phyloP scores from a whole-genome alignment of 23 tunicate genomes.

The Ciona savignyi region DNA sequence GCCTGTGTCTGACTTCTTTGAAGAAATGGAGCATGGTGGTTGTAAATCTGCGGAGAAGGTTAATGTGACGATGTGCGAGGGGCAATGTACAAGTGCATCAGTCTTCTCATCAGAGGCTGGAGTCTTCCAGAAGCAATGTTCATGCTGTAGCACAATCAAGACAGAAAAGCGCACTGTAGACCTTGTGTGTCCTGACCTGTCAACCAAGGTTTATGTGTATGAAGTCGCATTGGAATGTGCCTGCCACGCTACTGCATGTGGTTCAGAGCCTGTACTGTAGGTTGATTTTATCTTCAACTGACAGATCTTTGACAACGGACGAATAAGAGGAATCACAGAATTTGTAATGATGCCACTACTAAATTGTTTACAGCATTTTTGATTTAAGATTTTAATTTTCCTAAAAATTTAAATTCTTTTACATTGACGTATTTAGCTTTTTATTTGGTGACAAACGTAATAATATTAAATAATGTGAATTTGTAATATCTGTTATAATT shows the following conservation, averaged over 20 bases:
- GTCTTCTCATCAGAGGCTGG: slow-evolving; percentile 82
- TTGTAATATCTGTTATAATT: too few relatives aligned
- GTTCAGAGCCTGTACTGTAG: slow-evolving; percentile 30
- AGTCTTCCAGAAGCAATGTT: slow-evolving; percentile 88
- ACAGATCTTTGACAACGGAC: slow-evolving; percentile 4
- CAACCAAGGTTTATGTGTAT: slow-evolving; percentile 59
- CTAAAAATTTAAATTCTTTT: background rate
- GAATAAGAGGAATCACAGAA: background rate
- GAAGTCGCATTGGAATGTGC: slow-evolving; percentile 90
- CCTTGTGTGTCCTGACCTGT: slow-evolving; percentile 78
- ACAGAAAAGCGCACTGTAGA: slow-evolving; percentile 62
- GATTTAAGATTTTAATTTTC: background rate
- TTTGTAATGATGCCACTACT: background rate
- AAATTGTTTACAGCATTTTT: background rate
- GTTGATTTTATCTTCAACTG: background rate
- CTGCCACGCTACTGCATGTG: slow-evolving; percentile 76
- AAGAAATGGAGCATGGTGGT: slow-evolving; percentile 72
- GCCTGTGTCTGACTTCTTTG: slow-evolving; percentile 77
- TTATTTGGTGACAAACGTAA: background rate
- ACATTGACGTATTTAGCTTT: background rate
- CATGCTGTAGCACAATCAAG: slow-evolving; percentile 78
- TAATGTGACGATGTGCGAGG: slow-evolving; percentile 96
- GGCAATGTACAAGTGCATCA: slow-evolving; percentile 91
- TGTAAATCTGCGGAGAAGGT: slow-evolving; percentile 69
- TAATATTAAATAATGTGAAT: too few relatives aligned